Base-by-base conservation (phyloP, 2,113 vertebrate species). In the Pholis gunnellus region DNA sequence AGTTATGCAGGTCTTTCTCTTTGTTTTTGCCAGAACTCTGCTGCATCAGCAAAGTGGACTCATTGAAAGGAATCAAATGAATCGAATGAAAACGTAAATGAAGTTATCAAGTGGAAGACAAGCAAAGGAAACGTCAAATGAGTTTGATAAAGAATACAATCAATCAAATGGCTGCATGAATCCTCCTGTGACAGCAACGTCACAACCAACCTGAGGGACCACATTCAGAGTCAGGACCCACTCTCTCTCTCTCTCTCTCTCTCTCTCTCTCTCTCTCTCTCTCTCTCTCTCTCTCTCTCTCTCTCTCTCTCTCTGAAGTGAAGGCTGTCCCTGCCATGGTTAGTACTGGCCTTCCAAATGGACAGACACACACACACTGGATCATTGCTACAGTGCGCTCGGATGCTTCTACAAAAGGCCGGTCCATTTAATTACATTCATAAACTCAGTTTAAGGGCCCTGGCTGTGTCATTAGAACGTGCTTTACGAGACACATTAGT, bases 371-470 rank as follows among this genome's bases (percentile, higher is more conserved):
- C 87, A 82, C 83, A 73, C 68, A 15, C 74, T 57, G 73, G 75
- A 82, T 90, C 82, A 87, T 76, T 76, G 78, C 80, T 76, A 63
- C 89, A 89, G 83, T 82, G 86, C 60, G 80, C 90, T 90, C 66
- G 87, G 82, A 84, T 78, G 88, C 84, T 83, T 91, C 82, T 92
- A 91, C 91, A 93, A 94, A 40, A 93, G 91, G 81, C 88, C 78
- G 76, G 87, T 79, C 76, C 82, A 82, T 95, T 95, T 95, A 93
- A 95, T 94, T 94, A 92, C 91, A 86, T 93, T 93, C 90, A 93
- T 94, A 93, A 95, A 95, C 92, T 88, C 87, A 92, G 92, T 93
- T 94, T 94, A 93, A 89, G 79, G 88, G 92, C 83, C 91, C 68
- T 73, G 60, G 83, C 79, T 89, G 83, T 92, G 93, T 93, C 91